Conservation (phyloP, 2,797 vertebrate species). For the Acropternis orthonyx region DNA sequence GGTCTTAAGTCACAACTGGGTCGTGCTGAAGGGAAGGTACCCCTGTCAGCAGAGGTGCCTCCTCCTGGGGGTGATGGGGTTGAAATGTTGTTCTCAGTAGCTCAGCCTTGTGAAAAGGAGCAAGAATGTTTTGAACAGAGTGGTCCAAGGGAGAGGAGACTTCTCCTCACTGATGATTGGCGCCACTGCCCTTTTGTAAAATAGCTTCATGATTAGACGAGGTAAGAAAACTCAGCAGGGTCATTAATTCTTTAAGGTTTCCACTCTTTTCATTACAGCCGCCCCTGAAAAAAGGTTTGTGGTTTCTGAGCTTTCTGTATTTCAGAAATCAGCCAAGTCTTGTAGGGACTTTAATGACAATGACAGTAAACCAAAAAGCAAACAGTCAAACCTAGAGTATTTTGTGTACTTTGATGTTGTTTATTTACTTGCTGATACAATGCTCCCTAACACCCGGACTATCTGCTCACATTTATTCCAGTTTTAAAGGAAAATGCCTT, state of each 20-base stretch:
- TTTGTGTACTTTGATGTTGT: neutral
- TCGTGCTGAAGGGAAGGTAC: neutral
- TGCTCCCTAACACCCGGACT: neutral
- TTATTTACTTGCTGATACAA: neutral
- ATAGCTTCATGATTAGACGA: neutral
- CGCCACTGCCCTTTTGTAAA: neutral
- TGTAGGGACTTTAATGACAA: neutral
- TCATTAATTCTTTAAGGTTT: neutral
- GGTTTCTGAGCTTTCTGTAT: neutral
- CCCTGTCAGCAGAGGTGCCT: neutral
- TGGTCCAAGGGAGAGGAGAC: neutral
- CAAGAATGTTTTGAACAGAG: neutral
- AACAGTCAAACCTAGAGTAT: neutral
- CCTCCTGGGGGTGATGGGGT: neutral
- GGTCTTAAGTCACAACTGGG: constrained; percentile 42
- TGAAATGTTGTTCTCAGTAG: neutral
- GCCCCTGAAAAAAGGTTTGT: neutral
- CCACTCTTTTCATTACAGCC: neutral
- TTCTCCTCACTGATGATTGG: neutral
- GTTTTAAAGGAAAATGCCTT: neutral
- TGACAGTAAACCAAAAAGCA: neutral
- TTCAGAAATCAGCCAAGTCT: neutral
- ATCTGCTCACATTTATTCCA: neutral
- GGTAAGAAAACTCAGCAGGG: neutral
- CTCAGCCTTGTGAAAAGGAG: neutral